Base-by-base conservation (phyloP, 2,113 vertebrate species). In the Bagarius yarrelli region DNA sequence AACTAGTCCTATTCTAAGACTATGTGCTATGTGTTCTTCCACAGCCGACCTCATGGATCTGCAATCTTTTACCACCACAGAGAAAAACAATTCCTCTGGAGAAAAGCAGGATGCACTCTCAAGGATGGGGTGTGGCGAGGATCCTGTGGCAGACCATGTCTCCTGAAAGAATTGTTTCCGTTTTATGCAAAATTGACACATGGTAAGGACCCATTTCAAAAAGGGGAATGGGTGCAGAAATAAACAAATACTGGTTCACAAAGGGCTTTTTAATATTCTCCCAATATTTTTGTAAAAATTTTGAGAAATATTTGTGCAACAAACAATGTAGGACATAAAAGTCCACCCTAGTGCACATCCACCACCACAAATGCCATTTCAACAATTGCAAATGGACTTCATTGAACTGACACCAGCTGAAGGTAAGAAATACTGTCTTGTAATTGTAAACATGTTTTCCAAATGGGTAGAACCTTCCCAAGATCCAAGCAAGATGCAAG, bases 391-490 rank as follows among this genome's bases (percentile, higher is more conserved):
- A 18, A 64, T 64, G 61, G 30, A 64, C 21, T 64, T 36, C 9
- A 34, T 64, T 18, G 27, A 36, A 19, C 15, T 36, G 6, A 64
- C 32, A 64, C 30, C 30, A 1, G 18, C 23, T 12, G 23, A 12
- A 0, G 14, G n/a, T n/a, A 55, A 56, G n/a, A 36, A 36, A 21
- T 63, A 69, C 63, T 76, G 76, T 87, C 85, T 89, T 80, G 66
- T 47, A 1, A 70, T 69, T n/a, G 36, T 70, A 4, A 30, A 16
- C 11, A 30, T 52, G 21, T 78, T 44, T 53, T 34, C 6, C 12
- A 13, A 61, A n/a, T 47, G 66, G 66, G 66, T 47, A 2, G 23
- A 70, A 19, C 66, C 4, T 70, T 52, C 14, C 44, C 47, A 1
- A 52, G 44, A 4, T n/a, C 44, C 8, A 53, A 72, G 19, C 70